Conservation (phyloP, 2,888 invertebrate genomes). For the Perizoma affinitatum region DNA sequence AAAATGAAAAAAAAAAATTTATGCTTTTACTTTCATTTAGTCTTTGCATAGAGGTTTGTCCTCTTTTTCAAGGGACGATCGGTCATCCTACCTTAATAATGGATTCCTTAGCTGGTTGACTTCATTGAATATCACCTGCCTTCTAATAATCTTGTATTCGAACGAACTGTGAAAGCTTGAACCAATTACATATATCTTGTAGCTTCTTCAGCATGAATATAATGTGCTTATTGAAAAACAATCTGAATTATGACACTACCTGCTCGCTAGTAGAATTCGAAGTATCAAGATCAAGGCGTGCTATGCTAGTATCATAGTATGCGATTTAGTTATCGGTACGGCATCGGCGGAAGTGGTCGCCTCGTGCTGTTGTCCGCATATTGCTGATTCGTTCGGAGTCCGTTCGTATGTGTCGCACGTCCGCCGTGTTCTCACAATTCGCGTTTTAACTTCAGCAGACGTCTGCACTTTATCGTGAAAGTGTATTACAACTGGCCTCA, state of each 20-base stretch:
- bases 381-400: constrained; percentile 47
- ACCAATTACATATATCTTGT: constrained; percentile 2
- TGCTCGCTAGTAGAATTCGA: constrained; percentile 35
- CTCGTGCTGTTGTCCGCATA: constrained; percentile 46
- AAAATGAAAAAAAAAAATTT: too few species aligned
- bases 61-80: too few species aligned
- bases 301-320: constrained; percentile 33
- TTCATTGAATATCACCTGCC: neutral
- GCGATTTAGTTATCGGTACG: constrained; percentile 65
- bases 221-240: neutral
- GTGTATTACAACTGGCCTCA: constrained; percentile 77
- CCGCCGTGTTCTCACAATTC: constrained; percentile 58
- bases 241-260: too few species aligned
- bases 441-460: constrained; percentile 63
- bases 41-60: too few species aligned
- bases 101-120: too few species aligned
- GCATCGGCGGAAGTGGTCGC: constrained; percentile 67
- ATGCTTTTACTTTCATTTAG: too few species aligned
- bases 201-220: constrained; percentile 14
- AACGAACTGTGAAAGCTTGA: constrained; percentile 19
- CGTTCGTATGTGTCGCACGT: constrained; percentile 51
- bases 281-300: constrained; percentile 42
- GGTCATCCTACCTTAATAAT: too few species aligned
- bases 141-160: constrained; percentile 10
- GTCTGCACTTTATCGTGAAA: constrained; percentile 80